A percentile compares a stretch with the other conserved stretches of the same genome.
These are phyloP conservation scores for Cardiocondyla obscurior DNA, from an alignment of 1,140 invertebrate species.

Conservation along the genomic window DNA sequence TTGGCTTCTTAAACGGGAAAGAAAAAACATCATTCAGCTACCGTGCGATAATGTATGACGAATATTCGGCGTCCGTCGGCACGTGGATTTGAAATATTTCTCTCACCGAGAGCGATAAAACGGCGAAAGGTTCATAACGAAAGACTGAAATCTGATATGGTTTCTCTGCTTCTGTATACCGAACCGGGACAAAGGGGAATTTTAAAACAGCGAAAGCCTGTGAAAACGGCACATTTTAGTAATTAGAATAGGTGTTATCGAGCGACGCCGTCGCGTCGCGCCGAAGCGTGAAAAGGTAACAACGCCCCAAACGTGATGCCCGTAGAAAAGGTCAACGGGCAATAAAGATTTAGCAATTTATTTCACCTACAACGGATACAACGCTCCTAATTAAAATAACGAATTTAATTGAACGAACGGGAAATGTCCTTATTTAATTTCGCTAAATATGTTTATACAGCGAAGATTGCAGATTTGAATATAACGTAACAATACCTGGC, in stretches of 20 bases:
- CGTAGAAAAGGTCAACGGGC: neutral
- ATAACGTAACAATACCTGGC: neutral
- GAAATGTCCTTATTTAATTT: neutral
- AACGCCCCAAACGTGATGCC: neutral
- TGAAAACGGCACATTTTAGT: neutral
- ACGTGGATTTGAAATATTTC: constrained; percentile 57
- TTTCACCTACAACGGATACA: no score
- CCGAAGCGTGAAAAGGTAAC: neutral
- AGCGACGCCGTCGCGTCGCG: neutral
- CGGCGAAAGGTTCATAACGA: neutral
- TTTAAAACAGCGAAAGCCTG: neutral
- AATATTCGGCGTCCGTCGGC: constrained; percentile 64
- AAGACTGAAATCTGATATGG: neutral
- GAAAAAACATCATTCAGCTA: constrained; percentile 54
- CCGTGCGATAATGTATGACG: constrained; percentile 54
- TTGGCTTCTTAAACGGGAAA: constrained; percentile 72
- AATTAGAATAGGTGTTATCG: neutral
- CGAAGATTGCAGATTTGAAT: neutral
- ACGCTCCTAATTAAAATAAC: no score
- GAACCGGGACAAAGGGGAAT: neutral
- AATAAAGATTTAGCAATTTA: neutral
- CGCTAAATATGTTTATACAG: neutral
- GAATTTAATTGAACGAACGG: neutral
- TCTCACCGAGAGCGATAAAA: neutral
- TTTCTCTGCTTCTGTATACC: constrained; percentile 6